Base-by-base conservation (phyloP, 2,888 invertebrate species). In the Drosophila robusta region DNA sequence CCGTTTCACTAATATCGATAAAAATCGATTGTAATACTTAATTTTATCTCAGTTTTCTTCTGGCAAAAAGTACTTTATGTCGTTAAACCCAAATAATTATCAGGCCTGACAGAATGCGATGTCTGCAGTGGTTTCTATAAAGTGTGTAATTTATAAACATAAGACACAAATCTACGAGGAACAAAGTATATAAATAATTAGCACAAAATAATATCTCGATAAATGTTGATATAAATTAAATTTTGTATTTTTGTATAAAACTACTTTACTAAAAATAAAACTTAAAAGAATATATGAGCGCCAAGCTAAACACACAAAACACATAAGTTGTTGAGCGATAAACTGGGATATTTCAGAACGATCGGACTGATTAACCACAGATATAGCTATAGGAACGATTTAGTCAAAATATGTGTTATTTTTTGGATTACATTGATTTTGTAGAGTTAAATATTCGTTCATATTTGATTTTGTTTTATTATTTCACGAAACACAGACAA, bases 401-500 rank as follows among this genome's bases (percentile, higher is more conserved):
- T 14, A 51, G 38, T 24, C 16, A 52, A 50, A 16, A 8, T 9
- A n/a, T 36, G 34, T 50, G 42, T 34, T 51, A 6, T 9, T n/a
- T 46, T 26, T 18, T 12, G 16, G 2, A 12, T 29, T 12, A 5
- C 11, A 22, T 16, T 4, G 54, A 41, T 14, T 41, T 65, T 44
- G 61, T 56, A 66, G 49, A 45, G 38, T 42, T 51, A 34, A 8
- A 16, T 47, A 60, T 18, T 60, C 45, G 41, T 66, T 63, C 57
- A 57, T 80, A 57, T 41, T 67, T 78, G 74, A 51, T 70, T 87
- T 71, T 72, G 61, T 78, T 88, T 84, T 77, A 70, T 78, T 78
- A 89, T 73, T 85, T 84, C 70, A 85, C 83, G 85, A 85, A 89
- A 85, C 89, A 85, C 89, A 87, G 84, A 89, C 86, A 81, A 87